A percentile compares a stretch with the other conserved stretches of the same genome.
Evolutionary conservation across 92 coral and sea anemone species (phyloP).

Genomic region (Umimayanthus chanpuru): DNA sequence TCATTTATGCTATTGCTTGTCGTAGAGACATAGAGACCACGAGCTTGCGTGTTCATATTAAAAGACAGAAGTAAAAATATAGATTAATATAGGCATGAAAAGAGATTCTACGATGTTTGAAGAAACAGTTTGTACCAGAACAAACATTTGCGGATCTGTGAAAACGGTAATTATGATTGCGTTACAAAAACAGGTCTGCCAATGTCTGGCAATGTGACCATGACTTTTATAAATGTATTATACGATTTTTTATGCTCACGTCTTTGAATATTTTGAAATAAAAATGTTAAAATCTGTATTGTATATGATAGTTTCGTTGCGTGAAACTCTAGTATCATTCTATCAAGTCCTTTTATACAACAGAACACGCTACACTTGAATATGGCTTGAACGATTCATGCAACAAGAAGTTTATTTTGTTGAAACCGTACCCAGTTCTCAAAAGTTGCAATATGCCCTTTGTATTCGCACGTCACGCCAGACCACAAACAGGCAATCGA

Average conservation of each 20-base stretch:
- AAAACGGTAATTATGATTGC: not conserved
- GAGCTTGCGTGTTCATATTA: too few relatives aligned
- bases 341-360: too few relatives aligned
- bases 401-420: too few relatives aligned
- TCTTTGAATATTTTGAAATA: not conserved
- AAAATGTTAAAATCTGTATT: too few relatives aligned
- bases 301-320: not conserved
- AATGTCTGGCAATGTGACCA: not conserved
- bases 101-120: too few relatives aligned
- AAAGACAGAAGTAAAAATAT: too few relatives aligned
- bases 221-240: not conserved
- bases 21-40: too few relatives aligned
- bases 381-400: not conserved
- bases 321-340: not conserved
- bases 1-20: too few relatives aligned
- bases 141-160: too few relatives aligned
- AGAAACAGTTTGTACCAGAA: too few relatives aligned
- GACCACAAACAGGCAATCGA: slow-evolving; percentile 32
- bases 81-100: too few relatives aligned
- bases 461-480: slow-evolving; percentile 11
- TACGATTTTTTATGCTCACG: not conserved
- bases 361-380: too few relatives aligned
- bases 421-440: not conserved
- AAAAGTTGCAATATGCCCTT: not conserved
- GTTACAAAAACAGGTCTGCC: not conserved